These are phyloP conservation scores for Lophius piscatorius DNA, from an alignment of 2,113 vertebrate genomes.

Conservation along the genomic window DNA sequence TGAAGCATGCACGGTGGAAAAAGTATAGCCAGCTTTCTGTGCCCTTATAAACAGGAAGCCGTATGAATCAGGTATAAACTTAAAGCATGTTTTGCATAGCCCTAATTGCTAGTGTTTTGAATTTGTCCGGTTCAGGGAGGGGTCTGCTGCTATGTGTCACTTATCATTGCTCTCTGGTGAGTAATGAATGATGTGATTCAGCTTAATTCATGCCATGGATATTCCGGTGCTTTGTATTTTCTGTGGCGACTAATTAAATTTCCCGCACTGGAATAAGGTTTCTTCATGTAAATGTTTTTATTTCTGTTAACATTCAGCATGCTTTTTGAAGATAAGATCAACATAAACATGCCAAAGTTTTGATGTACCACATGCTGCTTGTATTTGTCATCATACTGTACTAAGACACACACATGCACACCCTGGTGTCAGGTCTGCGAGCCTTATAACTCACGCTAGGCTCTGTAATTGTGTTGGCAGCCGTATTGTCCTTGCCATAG, in stretches of 20 bases:
- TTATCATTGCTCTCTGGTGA: constrained; percentile 75
- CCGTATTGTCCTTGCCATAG: constrained; percentile 80
- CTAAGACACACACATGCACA: constrained; percentile 39
- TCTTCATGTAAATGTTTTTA: constrained; percentile 53
- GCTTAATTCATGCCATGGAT: constrained; percentile 74
- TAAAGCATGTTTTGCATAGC: constrained; percentile 81
- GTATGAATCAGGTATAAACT: constrained; percentile 85
- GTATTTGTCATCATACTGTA: constrained; percentile 52
- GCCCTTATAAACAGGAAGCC: constrained; percentile 80
- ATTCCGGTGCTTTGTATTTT: constrained; percentile 67
- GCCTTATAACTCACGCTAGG: constrained; percentile 71
- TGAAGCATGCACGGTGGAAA: constrained; percentile 72
- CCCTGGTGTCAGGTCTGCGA: constrained; percentile 53
- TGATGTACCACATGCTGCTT: constrained; percentile 47
- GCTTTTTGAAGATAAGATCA: constrained; percentile 41
- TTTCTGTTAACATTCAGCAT: constrained; percentile 43
- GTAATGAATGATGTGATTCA: constrained; percentile 78
- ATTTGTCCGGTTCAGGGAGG: constrained; percentile 79
- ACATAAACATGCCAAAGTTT: constrained; percentile 43
- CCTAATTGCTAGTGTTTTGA: constrained; percentile 84
- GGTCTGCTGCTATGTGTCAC: constrained; percentile 75
- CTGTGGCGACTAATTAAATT: constrained; percentile 69
- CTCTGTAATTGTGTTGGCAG: constrained; percentile 79
- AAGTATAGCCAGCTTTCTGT: constrained; percentile 73
- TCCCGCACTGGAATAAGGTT: constrained; percentile 45